A percentile compares a stretch with the other conserved stretches of the same genome.
phyloP scores from a whole-genome alignment of 1,140 invertebrate species.

The Dryas iulia region DNA sequence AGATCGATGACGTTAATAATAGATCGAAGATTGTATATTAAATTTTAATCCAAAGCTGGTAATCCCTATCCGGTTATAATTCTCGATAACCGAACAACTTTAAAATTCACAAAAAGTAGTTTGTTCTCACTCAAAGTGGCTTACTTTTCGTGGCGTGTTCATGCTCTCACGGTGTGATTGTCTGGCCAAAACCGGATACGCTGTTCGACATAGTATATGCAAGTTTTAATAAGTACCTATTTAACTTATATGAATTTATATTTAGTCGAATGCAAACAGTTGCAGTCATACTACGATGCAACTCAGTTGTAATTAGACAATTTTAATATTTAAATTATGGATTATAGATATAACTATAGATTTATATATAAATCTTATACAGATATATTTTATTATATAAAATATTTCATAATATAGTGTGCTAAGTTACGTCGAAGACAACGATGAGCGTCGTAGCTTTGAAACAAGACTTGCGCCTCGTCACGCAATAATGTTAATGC shows the following conservation, averaged over 20 bases:
- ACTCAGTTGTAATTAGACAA: no score
- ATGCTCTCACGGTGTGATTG: background rate
- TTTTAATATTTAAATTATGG: no score
- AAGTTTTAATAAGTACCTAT: background rate
- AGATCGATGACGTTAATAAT: background rate
- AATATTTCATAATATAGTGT: background rate
- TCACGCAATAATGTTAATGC: conserved; percentile 5
- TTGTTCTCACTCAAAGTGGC: background rate
- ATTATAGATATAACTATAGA: background rate
- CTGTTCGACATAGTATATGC: background rate
- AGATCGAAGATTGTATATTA: background rate
- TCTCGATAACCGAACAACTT: background rate
- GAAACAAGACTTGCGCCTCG: conserved; percentile 4
- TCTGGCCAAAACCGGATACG: background rate
- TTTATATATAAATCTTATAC: background rate
- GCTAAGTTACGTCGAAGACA: background rate
- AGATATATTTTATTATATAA: background rate
- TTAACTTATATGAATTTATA: background rate
- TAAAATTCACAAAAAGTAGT: background rate
- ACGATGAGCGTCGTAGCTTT: background rate
- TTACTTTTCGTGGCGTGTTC: background rate
- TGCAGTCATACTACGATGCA: background rate
- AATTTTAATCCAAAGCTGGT: no score
- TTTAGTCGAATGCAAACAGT: background rate
- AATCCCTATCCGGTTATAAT: no score